Evolutionary conservation across 1,140 invertebrate genomes (phyloP), one percentile per base, ranked within the genome.

Genomic region (Lepidostoma basale): DNA sequence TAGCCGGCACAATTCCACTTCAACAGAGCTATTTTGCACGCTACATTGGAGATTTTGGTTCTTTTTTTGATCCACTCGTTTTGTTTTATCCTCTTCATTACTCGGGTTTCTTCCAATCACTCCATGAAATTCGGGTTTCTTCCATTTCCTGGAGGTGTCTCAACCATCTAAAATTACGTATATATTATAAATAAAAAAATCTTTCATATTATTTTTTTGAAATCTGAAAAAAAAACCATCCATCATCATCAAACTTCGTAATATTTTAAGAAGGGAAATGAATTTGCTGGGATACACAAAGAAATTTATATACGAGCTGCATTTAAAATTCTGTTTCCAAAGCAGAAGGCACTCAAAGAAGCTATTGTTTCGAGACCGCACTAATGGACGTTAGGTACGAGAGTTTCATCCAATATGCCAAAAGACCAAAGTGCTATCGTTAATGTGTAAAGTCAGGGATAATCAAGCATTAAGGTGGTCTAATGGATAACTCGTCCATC

Each of bases 301-400:
- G 10, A 9, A n/a, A n/a, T n/a, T 2, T 3, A 28, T 33, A 56
- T 20, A 20, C n/a, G 40, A 36, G 49, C 63, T 56, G 63, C 63
- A 66, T 66, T 66, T 42, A 42, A 66, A 66, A 66, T 66, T 66
- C 49, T 23, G 52, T 56, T 56, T 56, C 30, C 5, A 56, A 56
- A 16, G n/a, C 16, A 36, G 30, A n/a, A 56, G 49, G 52, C 52
- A 56, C 52, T 56, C 52, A 36, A 39, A 39, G 52, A 33, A 23
- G 59, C 59, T 44, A 62, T 44, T 62, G 59, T 62, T 62, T 62
- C 44, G 42, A 44, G 23, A 42, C 39, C 42, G 36, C 59, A 30
- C 59, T 62, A 62, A 62, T 42, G 42, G 59, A n/a, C 42, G 42
- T 16, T 49, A 10, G 23, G 49, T 18, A 54, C 8, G 8, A 16